Conservation (phyloP, 2,113 vertebrate genomes). For the Nannospalax galili region DNA sequence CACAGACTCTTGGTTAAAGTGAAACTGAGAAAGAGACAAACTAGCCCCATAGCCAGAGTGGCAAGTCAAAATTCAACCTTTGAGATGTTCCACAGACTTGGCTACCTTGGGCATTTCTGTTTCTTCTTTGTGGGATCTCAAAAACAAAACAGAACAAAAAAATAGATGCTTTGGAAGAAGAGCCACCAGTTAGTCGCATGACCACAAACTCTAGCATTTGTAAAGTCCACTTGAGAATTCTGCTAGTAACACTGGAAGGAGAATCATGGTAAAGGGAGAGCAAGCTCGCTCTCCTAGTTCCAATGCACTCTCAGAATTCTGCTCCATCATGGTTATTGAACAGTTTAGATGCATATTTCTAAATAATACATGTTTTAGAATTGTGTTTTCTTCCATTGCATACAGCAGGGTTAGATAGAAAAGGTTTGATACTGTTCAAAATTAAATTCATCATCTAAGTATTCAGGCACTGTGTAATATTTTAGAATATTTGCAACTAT, state of each 20-base stretch:
- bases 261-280: too few relatives aligned
- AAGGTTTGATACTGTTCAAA: not conserved
- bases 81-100: too few relatives aligned
- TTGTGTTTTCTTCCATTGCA: not conserved
- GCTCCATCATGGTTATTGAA: too few relatives aligned
- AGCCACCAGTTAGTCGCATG: not conserved
- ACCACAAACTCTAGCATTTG: not conserved
- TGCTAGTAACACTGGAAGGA: not conserved
- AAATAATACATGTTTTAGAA: not conserved
- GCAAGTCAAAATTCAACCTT: too few relatives aligned
- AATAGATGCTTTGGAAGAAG: too few relatives aligned
- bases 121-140: too few relatives aligned
- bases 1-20: too few relatives aligned
- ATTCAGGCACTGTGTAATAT: not conserved
- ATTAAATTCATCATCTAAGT: conserved; percentile 29
- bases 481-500: not conserved
- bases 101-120: too few relatives aligned
- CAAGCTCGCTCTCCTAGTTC: not conserved
- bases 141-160: too few relatives aligned
- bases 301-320: not conserved
- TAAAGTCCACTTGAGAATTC: not conserved
- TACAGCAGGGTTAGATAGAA: not conserved
- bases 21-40: too few relatives aligned
- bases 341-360: too few relatives aligned
- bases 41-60: too few relatives aligned